These are phyloP conservation scores for Frankliniella intonsa DNA, from an alignment of 2,888 invertebrate species.

Conservation along the genomic window DNA sequence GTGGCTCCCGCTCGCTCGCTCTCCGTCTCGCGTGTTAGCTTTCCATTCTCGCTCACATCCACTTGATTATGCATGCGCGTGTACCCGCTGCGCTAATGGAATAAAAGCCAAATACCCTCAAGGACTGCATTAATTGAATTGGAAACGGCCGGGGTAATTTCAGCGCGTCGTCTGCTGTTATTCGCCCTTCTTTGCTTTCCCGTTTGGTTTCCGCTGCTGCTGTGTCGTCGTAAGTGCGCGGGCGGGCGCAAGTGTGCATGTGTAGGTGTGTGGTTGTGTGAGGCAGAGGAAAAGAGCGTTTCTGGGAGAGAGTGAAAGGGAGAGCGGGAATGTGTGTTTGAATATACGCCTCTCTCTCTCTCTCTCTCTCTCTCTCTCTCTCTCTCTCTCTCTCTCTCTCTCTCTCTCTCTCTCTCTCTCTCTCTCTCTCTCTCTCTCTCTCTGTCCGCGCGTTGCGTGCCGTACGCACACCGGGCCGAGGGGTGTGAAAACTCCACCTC, in stretches of 20 bases:
- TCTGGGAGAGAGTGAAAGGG: not conserved
- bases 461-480: not conserved
- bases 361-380: constrained; percentile 10
- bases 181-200: too few species aligned
- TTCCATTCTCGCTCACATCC: not conserved
- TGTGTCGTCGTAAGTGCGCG: not conserved
- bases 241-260: not conserved
- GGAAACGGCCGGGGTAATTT: too few species aligned
- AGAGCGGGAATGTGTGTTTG: not conserved
- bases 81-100: not conserved
- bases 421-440: not conserved
- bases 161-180: too few species aligned
- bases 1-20: not conserved
- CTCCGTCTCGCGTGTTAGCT: not conserved
- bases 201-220: too few species aligned
- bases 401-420: not conserved
- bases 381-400: constrained; percentile 5
- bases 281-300: not conserved
- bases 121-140: not conserved
- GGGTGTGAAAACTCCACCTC: constrained; percentile 19
- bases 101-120: constrained; percentile 4
- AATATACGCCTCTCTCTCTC: not conserved
- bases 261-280: not conserved
- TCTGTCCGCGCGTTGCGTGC: not conserved
- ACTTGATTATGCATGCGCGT: not conserved